Evolutionary conservation across 2,113 vertebrate genomes (phyloP), one percentile per base, ranked within the genome.

Genomic region (Smithornis capensis): DNA sequence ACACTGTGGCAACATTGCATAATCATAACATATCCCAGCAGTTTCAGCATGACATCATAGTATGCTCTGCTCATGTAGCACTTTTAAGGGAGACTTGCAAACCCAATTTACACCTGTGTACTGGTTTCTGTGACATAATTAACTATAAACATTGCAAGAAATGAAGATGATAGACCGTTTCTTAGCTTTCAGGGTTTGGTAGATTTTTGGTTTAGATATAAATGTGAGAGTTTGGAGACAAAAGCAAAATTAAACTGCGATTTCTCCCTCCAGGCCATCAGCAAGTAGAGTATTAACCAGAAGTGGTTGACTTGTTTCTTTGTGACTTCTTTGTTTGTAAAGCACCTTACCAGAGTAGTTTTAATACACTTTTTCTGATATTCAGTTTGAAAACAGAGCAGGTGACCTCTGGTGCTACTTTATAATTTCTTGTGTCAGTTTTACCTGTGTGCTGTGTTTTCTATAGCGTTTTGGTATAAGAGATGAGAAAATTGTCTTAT

Each of bases 351-450:
- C 37, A 33, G 25, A 37, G 5, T 45, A 57, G 27, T 56, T 87
- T 65, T 86, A 75, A 47, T 37, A 50, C 3, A 83, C 50, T 83
- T 77, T 93, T 90, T 40, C 28, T 83, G 29, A 57, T 37, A 86
- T 42, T 69, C 37, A 3, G 1, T 80, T 76, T 91, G 44, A 67
- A 88, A 49, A 28, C 49, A 35, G 45, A 64, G 21, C 33, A 64
- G 42, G 62, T 85, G 40, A 82, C 24, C 65, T 87, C 52, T 68
- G 29, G 7, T 82, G 12, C 63, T 93, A 67, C 13, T 76, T 31
- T 2, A 0, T 44, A 40, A 52, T 87, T 67, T 69, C 27, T 71
- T 0, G 0, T 47, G 23, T 37, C 47, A 23, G 9, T 60, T 89
- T 85, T 76, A 37, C 33, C 53, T 75, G 7, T 60, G 40, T 64